These are phyloP conservation scores for Caenorhabditis japonica DNA, from an alignment of 2,888 invertebrate genomes.

Conservation along the genomic window DNA sequence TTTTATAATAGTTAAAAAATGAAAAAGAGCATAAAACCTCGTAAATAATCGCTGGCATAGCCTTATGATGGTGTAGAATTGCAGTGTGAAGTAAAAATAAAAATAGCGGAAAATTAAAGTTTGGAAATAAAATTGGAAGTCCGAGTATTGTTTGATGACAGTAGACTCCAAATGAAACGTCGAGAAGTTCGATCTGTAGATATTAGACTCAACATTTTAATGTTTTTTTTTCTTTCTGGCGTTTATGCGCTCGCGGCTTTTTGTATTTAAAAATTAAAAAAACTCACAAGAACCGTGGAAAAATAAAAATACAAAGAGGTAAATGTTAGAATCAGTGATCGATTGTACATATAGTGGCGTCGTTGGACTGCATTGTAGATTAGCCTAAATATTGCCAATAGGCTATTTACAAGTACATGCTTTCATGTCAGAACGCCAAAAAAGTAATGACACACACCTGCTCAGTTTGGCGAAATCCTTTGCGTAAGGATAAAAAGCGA, in stretches of 20 bases:
- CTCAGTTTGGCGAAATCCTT: conserved; percentile 51
- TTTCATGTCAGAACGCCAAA: too few relatives aligned
- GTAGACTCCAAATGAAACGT: conserved; percentile 60
- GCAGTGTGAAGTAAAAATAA: conserved; percentile 51
- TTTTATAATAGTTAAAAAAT: background rate
- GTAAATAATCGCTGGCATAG: conserved; percentile 62
- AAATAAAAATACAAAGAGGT: conserved; percentile 57
- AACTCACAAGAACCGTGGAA: conserved; percentile 52
- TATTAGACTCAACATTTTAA: background rate
- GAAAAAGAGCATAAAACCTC: conserved; percentile 28
- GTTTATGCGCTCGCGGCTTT: too few relatives aligned
- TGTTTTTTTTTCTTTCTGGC: background rate
- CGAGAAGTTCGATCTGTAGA: conserved; percentile 56
- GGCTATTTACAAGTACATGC: too few relatives aligned
- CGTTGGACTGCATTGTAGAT: conserved; percentile 56
- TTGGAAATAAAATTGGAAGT: conserved; percentile 59
- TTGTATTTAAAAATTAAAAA: background rate
- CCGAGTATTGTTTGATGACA: conserved; percentile 57
- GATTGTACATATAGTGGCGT: conserved; percentile 44
- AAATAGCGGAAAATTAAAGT: conserved; percentile 59
- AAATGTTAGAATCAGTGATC: conserved; percentile 45
- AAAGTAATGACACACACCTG: conserved; percentile 5
- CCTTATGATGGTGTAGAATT: conserved; percentile 55
- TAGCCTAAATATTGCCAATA: too few relatives aligned
- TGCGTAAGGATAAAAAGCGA: conserved; percentile 59